Evolutionary conservation across 2,797 vertebrate genomes (phyloP).

Genomic region (Micromesistius poutassou): DNA sequence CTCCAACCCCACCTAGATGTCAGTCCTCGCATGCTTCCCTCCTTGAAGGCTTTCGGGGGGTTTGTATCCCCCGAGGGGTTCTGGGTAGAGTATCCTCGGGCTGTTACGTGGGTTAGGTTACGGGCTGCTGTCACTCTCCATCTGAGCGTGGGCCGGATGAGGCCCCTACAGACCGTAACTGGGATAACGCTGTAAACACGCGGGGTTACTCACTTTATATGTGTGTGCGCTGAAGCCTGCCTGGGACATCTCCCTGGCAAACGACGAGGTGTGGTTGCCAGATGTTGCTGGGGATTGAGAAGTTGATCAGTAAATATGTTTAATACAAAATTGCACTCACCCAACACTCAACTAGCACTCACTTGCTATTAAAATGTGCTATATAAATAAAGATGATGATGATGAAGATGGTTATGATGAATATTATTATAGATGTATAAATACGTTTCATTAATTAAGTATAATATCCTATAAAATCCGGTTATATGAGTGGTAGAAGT

Average conservation of each 20-base stretch:
- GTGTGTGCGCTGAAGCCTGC: constrained; percentile 91
- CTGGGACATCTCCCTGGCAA: constrained; percentile 98
- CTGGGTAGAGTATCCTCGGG: background rate
- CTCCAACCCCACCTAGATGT: too few relatives aligned
- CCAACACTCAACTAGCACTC: too few relatives aligned
- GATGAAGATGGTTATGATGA: too few relatives aligned
- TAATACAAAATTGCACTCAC: background rate
- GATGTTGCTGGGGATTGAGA: constrained; percentile 77
- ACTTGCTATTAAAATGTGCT: too few relatives aligned
- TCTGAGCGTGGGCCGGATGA: background rate
- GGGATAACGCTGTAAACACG: background rate
- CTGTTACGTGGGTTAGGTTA: background rate
- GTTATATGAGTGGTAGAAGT: too few relatives aligned
- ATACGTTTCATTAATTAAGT: too few relatives aligned
- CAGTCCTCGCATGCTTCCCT: too few relatives aligned
- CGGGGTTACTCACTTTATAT: constrained; percentile 76
- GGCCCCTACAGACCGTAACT: background rate
- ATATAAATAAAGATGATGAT: too few relatives aligned
- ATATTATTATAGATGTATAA: too few relatives aligned
- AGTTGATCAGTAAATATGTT: background rate
- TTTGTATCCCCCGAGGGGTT: background rate
- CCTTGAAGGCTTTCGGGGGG: background rate
- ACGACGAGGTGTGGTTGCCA: constrained; percentile 85
- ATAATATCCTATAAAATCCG: too few relatives aligned
- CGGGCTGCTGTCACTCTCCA: background rate